Percentiles rank a stretch among this genome's conserved stretches.
Evolutionary conservation across 2,797 vertebrate species (phyloP).

Genomic region (Artibeus lituratus): DNA sequence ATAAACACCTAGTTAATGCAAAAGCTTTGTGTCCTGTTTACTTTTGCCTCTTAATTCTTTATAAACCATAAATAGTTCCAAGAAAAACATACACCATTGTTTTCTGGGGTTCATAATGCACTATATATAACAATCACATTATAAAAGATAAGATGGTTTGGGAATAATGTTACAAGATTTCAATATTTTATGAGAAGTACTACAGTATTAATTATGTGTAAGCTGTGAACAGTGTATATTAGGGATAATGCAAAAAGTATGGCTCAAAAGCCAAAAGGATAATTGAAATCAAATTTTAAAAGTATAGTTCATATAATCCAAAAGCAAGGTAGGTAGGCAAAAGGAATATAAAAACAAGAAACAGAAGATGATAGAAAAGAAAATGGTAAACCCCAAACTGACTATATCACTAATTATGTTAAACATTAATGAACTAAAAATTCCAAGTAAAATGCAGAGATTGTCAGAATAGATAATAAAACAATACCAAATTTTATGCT

Average conservation of each 20-base stretch:
- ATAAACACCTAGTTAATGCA: neutral
- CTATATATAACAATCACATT: neutral
- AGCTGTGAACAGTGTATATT: neutral
- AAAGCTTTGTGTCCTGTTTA: neutral
- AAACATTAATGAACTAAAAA: neutral
- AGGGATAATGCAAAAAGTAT: neutral
- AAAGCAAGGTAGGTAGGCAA: neutral
- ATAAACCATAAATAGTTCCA: neutral
- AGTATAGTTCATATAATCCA: slow-evolving; percentile 1
- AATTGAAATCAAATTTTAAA: neutral
- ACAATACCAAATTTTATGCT: neutral
- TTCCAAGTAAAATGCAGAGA: neutral
- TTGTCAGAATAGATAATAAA: neutral
- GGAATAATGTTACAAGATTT: neutral
- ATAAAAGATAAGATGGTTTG: neutral
- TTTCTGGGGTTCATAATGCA: neutral
- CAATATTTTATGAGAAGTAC: neutral
- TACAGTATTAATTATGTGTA: neutral
- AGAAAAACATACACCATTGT: neutral
- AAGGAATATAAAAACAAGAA: neutral
- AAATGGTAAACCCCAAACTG: neutral
- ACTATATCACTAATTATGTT: neutral
- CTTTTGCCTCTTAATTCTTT: neutral
- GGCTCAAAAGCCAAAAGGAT: neutral
- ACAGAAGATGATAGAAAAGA: neutral